Evolutionary conservation across 53 echinoderm and acorn worm genomes (phyloP), one percentile per base, ranked within the genome.

Genomic region (Holothuria leucospilota): DNA sequence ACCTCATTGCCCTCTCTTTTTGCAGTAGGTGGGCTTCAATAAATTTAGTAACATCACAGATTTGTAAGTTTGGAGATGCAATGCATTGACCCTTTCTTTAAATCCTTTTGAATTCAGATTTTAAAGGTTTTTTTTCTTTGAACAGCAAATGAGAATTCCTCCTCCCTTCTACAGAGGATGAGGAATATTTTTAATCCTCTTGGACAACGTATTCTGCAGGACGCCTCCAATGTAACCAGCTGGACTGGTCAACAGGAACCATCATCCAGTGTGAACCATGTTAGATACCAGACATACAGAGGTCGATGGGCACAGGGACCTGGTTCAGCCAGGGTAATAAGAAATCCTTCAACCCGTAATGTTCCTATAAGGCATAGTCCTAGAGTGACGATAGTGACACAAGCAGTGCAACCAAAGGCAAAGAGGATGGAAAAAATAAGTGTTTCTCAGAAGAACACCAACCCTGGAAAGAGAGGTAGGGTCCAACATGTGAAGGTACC

Each of bases 161-260:
- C 56, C 5, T 84, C 68, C 7, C 28, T 67, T 39, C 40, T 80
- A 12, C 61, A 80, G 34, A 59, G 52, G 29, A 60, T 94, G 53
- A 59, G 82, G 64, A 94, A 94, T 41, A 86, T 94, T 40, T 90
- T 94, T 28, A 91, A 80, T 40, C 94, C 94, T 41, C 74, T 65
- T 1, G 85, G 64, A 61, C 91, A 91, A 34, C 62, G 87, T 62
- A 77, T 81, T 30, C 70, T 88, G 6, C 39, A 82, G 29, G 88
- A 88, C 13, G 68, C 88, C 5, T 81, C 88, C 34, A 88, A 88
- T n/a, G 56, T 64, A 26, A 27, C 68, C 23, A 24, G 30, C 29
- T 56, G 56, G 56, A 56, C 56, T 16, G 16, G 56, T 56, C 30
- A 3, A 20, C 60, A 56, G 56, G 1, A 56, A 56, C 56, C 56